Conservation (phyloP, 2,888 invertebrate species). For the Phymatocera aterrima region DNA sequence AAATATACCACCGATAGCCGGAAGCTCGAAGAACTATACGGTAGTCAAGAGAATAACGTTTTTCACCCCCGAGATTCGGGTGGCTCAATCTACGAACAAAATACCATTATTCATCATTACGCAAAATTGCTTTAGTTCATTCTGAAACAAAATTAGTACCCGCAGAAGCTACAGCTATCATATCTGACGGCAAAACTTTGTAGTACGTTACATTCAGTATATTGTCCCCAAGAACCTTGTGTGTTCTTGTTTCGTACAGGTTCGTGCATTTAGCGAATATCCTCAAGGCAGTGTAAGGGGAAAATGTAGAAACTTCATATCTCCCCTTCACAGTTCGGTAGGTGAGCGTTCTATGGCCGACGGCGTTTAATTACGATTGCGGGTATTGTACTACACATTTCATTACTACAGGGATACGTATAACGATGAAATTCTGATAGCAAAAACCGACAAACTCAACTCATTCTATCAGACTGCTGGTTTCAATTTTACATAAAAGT, state of each 20-base stretch:
- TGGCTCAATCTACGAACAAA: background rate
- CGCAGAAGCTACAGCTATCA: background rate
- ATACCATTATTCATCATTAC: background rate
- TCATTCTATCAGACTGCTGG: background rate
- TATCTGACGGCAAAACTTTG: background rate
- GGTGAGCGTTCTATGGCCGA: slow-evolving; percentile 21
- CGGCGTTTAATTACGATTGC: slow-evolving; percentile 25
- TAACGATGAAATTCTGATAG: slow-evolving; percentile 18
- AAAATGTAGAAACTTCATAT: slow-evolving; percentile 37
- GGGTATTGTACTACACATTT: background rate
- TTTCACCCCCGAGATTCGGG: background rate
- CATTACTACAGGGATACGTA: background rate
- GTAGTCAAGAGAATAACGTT: background rate
- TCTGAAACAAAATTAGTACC: background rate
- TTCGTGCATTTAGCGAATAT: background rate
- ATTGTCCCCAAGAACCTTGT: background rate
- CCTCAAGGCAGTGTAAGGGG: slow-evolving; percentile 11
- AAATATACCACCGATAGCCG: background rate
- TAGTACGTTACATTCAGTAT: too few species aligned
- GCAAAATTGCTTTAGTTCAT: background rate
- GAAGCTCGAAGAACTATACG: background rate
- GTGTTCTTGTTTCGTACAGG: slow-evolving; percentile 5
- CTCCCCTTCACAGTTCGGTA: slow-evolving; percentile 30
- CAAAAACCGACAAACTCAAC: background rate
- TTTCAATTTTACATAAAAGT: background rate